Evolutionary conservation across 1,140 invertebrate species (phyloP), one percentile per base, ranked within the genome.

Genomic region (Orius insidiosus): DNA sequence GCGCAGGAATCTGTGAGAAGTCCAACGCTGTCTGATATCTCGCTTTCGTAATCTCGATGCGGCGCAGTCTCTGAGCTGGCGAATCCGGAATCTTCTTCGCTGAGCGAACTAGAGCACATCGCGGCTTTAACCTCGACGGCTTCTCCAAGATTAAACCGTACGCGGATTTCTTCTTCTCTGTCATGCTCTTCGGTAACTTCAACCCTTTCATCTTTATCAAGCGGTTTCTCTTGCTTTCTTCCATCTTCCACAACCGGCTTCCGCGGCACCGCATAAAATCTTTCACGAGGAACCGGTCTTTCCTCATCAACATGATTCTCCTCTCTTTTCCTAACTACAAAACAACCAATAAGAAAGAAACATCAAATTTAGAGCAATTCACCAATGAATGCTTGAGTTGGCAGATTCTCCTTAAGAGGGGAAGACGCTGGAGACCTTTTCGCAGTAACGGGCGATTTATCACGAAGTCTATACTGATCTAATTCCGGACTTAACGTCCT

Each of bases 1-100:
- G 36, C 42, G 37, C 46, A 52, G 45, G 30, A 56, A 53, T 39
- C 51, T 53, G 57, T 51, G 15, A 55, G 31, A 15, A 55, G 55
- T 2, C 58, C 57, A 11, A 52, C 38, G 38, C 47, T 49, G 35
- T 52, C 51, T 3, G 24, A 24, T 4, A 24, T 31, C 9, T 10
- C 9, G 30, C 31, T 37, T 43, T 46, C 45, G 19, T 30, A 24
- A 18, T 52, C 46, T 45, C 33, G 44, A 37, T 40, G 42, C 13
- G 49, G 46, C 5, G 53, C 44, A 33, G 53, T 51, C 38, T 58
- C 57, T n/a, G 57, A 56, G 10, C 53, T 55, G 6, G 55, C 50
- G 49, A 58, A 58, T 15, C 57, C 57, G 5, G 55, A 57, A 36
- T 58, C 57, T 33, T 56, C 52, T 47, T 58, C 57, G 44, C 53